Conservation (phyloP, 2,113 vertebrate species). For the Bombycilla garrulus region DNA sequence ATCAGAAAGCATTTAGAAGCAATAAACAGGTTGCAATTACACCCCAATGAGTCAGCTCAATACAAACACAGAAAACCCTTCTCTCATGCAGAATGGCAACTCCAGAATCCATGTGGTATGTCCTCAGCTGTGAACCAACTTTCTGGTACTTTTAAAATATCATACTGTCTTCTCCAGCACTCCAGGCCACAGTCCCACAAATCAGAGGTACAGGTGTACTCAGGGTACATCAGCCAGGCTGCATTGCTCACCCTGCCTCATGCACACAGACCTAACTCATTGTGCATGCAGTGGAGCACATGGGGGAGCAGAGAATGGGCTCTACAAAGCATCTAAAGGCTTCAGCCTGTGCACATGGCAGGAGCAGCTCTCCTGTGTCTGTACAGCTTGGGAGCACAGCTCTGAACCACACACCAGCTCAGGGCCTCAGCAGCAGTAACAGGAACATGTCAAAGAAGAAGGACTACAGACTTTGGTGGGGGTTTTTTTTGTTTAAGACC, state of each 20-base stretch:
- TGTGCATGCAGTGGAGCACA: background rate
- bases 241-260: background rate
- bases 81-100: accelerated
- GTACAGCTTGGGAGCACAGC: background rate
- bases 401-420: background rate
- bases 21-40: background rate
- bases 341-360: background rate
- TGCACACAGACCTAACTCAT: background rate
- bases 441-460: background rate
- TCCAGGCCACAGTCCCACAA: accelerated
- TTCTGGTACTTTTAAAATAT: background rate
- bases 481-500: background rate
- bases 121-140: background rate
- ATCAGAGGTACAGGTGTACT: accelerated
- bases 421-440: background rate
- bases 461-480: background rate
- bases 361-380: background rate
- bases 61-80: background rate
- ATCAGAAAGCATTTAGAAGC: background rate
- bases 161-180: accelerated
- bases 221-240: accelerated
- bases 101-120: accelerated
- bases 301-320: background rate
- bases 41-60: background rate
- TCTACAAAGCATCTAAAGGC: background rate